A percentile compares a stretch with the other conserved stretches of the same genome.
These are phyloP conservation scores for Bursaphelenchus okinawaensis DNA, from an alignment of 2,888 invertebrate genomes.

Conservation along the genomic window DNA sequence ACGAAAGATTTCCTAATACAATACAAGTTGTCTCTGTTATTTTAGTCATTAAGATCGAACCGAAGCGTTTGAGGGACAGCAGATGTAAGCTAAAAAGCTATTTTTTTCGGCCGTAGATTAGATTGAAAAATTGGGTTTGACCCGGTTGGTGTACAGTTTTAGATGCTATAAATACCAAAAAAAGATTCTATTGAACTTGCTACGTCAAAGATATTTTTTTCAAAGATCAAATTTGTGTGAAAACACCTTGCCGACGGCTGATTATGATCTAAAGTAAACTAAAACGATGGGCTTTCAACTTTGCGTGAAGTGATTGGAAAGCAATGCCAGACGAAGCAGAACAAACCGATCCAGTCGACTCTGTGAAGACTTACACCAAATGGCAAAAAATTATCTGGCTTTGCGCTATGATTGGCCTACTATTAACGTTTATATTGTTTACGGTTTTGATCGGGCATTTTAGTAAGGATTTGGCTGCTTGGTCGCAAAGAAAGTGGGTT, in stretches of 20 bases:
- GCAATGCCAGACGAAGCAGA: background rate
- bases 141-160: too few relatives aligned
- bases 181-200: too few relatives aligned
- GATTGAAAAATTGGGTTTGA: too few relatives aligned
- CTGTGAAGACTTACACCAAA: background rate
- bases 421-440: background rate
- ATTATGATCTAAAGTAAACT: background rate
- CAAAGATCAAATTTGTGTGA: background rate
- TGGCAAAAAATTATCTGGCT: background rate
- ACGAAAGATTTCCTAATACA: too few relatives aligned
- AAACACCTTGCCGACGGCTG: background rate
- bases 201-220: background rate
- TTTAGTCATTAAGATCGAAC: too few relatives aligned
- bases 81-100: too few relatives aligned
- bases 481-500: background rate
- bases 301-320: too few relatives aligned
- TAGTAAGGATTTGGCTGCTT: background rate
- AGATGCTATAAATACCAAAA: too few relatives aligned
- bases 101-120: too few relatives aligned
- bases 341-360: background rate
- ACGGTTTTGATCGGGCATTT: background rate
- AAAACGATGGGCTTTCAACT: too few relatives aligned
- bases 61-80: too few relatives aligned
- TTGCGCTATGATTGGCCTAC: background rate
- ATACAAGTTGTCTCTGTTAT: too few relatives aligned